Percentiles rank a stretch among this genome's conserved stretches.
These are phyloP conservation scores for Hemistola chrysoprasaria DNA, from an alignment of 2,888 invertebrate genomes.

Conservation along the genomic window DNA sequence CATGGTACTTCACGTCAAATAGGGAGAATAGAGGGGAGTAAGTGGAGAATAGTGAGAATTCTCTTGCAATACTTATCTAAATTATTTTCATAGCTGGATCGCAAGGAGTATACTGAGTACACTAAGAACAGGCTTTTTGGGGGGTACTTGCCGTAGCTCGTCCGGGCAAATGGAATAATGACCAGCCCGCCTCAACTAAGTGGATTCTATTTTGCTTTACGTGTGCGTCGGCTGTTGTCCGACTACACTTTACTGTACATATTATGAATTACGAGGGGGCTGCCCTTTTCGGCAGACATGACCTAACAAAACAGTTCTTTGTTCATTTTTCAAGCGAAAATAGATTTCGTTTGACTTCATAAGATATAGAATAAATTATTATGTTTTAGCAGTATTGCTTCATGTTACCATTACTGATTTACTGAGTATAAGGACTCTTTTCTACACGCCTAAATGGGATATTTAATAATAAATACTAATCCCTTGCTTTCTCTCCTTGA, in stretches of 20 bases:
- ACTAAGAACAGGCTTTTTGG: slow-evolving; percentile 45
- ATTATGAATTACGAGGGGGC: slow-evolving; percentile 34
- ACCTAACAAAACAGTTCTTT: slow-evolving; percentile 36
- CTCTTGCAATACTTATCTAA: slow-evolving; percentile 8
- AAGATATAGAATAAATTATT: too few relatives aligned
- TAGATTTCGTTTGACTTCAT: neutral
- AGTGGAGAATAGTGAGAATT: too few relatives aligned
- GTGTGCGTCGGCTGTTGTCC: slow-evolving; percentile 46
- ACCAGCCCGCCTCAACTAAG: slow-evolving; percentile 62
- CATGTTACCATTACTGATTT: too few relatives aligned
- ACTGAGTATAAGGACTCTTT: too few relatives aligned
- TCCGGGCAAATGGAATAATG: slow-evolving; percentile 73
- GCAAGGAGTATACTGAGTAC: too few relatives aligned
- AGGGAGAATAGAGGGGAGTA: too few relatives aligned
- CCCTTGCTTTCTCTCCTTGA: too few relatives aligned
- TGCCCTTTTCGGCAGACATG: slow-evolving; percentile 29
- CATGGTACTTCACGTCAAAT: too few relatives aligned
- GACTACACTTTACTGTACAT: slow-evolving; percentile 39
- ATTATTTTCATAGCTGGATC: slow-evolving; percentile 22
- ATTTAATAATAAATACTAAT: too few relatives aligned
- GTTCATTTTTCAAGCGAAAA: slow-evolving; percentile 19
- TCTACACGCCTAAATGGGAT: too few relatives aligned
- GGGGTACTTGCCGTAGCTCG: slow-evolving; percentile 35
- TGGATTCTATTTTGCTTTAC: slow-evolving; percentile 70
- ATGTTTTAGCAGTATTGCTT: too few relatives aligned